Evolutionary conservation across 2,888 invertebrate species (phyloP), one percentile per base, ranked within the genome.

Genomic region (Eupeodes latifasciatus): DNA sequence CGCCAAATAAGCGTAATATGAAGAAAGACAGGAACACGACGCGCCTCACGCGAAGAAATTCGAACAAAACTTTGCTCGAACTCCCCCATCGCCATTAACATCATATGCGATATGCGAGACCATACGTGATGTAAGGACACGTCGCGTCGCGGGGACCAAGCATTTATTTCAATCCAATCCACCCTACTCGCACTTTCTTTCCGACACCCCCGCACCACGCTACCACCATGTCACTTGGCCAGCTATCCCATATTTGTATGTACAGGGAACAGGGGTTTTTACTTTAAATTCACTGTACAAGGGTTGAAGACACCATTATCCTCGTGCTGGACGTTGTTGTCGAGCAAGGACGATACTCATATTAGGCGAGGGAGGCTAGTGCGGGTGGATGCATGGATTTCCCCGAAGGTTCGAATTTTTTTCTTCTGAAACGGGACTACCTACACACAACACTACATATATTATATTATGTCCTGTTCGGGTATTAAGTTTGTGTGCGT

Each of bases 1-100:
- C 87, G 90, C 91, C 90, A 90, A 91, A 91, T 91, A 91, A 91
- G 91, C 91, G 90, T 90, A 91, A 91, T 91, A 92, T 91, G 90
- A 91, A 90, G 91, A 91, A 92, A 91, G 91, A 90, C 91, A 91
- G 91, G 91, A 90, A 90, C 90, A 87, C 85, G 86, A 80, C 47
- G 69, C 49, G 67, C 85, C 40, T 4, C 40, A 6, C 40, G 88
- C 88, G 85, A 88, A 88, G 88, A 81, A 85, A 85, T 88, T 85
- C 85, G 77, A 85, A 81, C 78, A 88, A 85, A 81, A 85, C 78
- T 81, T 85, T 66, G 71, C 78, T 27, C 27, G 2, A 74, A 81
- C 57, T 85, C 88, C 85, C 88, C 85, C 81, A 27, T 9, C 40
- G 9, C 40, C 40, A 40, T 40, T 9, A 40, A 7, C 9, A 40